Base-by-base conservation (phyloP, 1,140 invertebrate genomes). In the Euglossa dilemma region DNA sequence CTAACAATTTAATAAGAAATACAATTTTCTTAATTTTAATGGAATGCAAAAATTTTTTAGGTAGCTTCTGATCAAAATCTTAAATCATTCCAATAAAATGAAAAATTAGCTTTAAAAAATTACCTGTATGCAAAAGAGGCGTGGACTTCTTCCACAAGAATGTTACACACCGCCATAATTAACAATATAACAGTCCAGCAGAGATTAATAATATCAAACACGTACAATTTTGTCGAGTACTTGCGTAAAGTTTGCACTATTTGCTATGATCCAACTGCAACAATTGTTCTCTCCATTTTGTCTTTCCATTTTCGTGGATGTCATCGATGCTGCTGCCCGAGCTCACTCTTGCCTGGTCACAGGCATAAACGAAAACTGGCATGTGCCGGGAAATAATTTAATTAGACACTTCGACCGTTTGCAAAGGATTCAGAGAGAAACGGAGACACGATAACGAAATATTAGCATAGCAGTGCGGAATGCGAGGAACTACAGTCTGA, bases 401-500 rank as follows among this genome's bases (percentile, higher is more conserved):
- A 66, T 0, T 23, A 9, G 54, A 64, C 36, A 36, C 36, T 36
- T 36, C 36, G 36, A 36, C 36, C 36, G 36, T 2, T 36, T 36
- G 1, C 36, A 36, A 36, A 36, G 36, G 36, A 36, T 36, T 36
- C 54, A 28, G 45, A 52, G n/a, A 57, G 61, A 57, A 16, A 20
- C 69, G 59, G 61, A 50, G 64, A 81, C 73, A 25, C 64, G 63
- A 71, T 61, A 86, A 80, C 75, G 45, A 50, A 71, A 43, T 16
- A 52, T 74, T 61, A 61, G 50, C 63, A 59, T 71, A 75, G 52
- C 83, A 86, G 83, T 57, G 70, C 57, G 72, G 64, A 70, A 79
- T 79, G 79, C 77, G 84, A 81, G 78, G 84, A 87, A 86, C 90
- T 89, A 89, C 85, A 77, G 90, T 83, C 75, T 90, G 69, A 89